These are phyloP conservation scores for Zeugodacus cucurbitae DNA, from an alignment of 1,140 invertebrate genomes.

Conservation along the genomic window DNA sequence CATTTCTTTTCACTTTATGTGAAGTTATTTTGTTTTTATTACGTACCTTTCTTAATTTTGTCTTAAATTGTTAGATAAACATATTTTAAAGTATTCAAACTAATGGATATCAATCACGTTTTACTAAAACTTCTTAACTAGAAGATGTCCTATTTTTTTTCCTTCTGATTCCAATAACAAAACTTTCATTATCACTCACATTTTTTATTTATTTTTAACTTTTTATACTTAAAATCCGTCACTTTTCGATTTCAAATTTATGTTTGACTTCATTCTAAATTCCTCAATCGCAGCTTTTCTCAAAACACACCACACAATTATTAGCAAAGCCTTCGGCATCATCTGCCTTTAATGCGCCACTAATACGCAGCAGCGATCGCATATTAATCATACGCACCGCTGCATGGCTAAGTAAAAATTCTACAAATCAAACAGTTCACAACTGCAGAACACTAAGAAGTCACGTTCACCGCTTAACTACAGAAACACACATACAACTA, in stretches of 20 bases:
- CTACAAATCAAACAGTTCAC: neutral
- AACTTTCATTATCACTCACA: neutral
- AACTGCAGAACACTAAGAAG: neutral
- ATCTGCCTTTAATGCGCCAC: neutral
- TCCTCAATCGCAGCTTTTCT: neutral
- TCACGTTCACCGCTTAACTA: neutral
- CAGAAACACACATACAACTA: neutral
- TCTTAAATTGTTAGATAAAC: too few relatives aligned
- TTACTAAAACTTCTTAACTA: too few relatives aligned
- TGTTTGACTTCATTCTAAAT: neutral
- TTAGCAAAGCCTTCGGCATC: constrained; percentile 10
- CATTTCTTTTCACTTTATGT: too few relatives aligned
- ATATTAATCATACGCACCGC: constrained; percentile 22
- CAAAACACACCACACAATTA: neutral
- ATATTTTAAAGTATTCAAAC: too few relatives aligned
- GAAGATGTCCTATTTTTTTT: too few relatives aligned
- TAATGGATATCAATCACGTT: too few relatives aligned
- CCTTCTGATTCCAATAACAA: neutral
- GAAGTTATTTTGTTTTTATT: too few relatives aligned
- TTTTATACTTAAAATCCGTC: neutral
- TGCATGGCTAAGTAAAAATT: neutral
- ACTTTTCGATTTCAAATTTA: neutral
- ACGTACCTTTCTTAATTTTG: too few relatives aligned
- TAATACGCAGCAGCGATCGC: neutral
- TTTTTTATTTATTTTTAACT: neutral